Conservation (phyloP, 2,888 invertebrate genomes). For the Hirtodrosophila cameraria region DNA sequence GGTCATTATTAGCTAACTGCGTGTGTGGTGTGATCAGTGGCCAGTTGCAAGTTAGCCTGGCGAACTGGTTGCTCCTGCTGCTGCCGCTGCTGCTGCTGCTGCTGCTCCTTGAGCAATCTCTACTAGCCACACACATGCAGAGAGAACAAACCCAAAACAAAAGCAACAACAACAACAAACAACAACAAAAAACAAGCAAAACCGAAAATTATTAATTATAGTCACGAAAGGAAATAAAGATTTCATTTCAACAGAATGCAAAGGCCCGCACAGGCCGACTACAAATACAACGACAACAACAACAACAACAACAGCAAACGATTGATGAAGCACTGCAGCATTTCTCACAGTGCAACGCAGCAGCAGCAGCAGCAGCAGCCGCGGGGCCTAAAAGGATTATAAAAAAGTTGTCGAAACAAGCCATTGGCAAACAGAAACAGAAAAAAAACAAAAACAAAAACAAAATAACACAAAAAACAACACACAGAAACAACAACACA, state of each 20-base stretch:
- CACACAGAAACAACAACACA: slow-evolving; percentile 42
- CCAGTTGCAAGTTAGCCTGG: slow-evolving; percentile 40
- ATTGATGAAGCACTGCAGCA: slow-evolving; percentile 59
- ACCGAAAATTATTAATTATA: slow-evolving; percentile 81
- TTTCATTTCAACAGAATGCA: slow-evolving; percentile 80
- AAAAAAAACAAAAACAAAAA: slow-evolving; percentile 22
- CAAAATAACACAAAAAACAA: slow-evolving; percentile 18
- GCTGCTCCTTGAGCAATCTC: slow-evolving; percentile 46
- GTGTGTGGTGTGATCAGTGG: slow-evolving; percentile 74
- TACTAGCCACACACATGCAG: slow-evolving; percentile 40
- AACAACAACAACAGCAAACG: slow-evolving; percentile 21
- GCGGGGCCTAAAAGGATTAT: slow-evolving; percentile 75
- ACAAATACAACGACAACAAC: slow-evolving; percentile 21
- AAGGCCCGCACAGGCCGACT: slow-evolving; percentile 61
- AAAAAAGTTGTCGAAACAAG: slow-evolving; percentile 79
- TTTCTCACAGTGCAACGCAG: slow-evolving; percentile 76
- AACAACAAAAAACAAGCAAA: slow-evolving; percentile 50
- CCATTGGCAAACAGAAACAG: slow-evolving; percentile 56
- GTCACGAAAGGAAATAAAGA: slow-evolving; percentile 83
- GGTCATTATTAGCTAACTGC: slow-evolving; percentile 56
- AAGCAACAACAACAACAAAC: no score
- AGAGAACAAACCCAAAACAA: slow-evolving; percentile 30
- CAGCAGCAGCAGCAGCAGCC: slow-evolving; percentile 41
- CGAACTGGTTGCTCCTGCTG: slow-evolving; percentile 7
- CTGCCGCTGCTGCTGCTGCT: slow-evolving; percentile 24